Evolutionary conservation across 2,888 invertebrate species (phyloP), one percentile per base, ranked within the genome.

Genomic region (Lasioglossum lativentre): DNA sequence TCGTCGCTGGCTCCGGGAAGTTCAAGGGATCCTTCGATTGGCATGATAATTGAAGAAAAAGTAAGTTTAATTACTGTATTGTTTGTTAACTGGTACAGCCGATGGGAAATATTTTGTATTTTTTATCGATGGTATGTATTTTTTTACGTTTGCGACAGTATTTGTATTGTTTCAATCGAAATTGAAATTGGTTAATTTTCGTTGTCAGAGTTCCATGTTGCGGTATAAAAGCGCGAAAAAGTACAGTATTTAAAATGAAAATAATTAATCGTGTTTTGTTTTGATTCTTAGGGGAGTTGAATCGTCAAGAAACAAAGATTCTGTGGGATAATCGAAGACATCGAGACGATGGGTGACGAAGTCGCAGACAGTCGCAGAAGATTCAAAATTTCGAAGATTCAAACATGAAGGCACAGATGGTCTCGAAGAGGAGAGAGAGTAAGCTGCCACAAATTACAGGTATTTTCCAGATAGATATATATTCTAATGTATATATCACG

Each of bases 401-500:
- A 63, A 34, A 34, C 16, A 2, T 30, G 4, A 16, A 16, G 27
- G 16, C 12, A 14, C 1, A 19, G 34, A 30, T 30, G 5, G 14
- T 27, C 27, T 16, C 12, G 27, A 16, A 38, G 23, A 78, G 23
- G 30, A 5, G 47, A 19, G 19, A 79, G 19, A 5, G 34, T 10
- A 5, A 75, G 70, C 27, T 10, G 56, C 8, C 4, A 40, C 40
- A 59, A 59, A 30, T 16, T 68, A 8, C 30, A 42, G 30, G 30
- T 70, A 40, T 45, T 52, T n/a, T 74, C 59, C 12, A 23, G 19
- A 34, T 47, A 52, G 38, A 47, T 68, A 52, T 68, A 63, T 71
- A 74, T 78, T 72, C 2, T 59, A 19, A 63, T 19, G 12, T 83
- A 56, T 76, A 75, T 72, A n/a, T n/a, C n/a, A n/a, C n/a, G n/a